These are phyloP conservation scores for Macrophya annulata DNA, from an alignment of 2,888 invertebrate genomes.

Conservation along the genomic window DNA sequence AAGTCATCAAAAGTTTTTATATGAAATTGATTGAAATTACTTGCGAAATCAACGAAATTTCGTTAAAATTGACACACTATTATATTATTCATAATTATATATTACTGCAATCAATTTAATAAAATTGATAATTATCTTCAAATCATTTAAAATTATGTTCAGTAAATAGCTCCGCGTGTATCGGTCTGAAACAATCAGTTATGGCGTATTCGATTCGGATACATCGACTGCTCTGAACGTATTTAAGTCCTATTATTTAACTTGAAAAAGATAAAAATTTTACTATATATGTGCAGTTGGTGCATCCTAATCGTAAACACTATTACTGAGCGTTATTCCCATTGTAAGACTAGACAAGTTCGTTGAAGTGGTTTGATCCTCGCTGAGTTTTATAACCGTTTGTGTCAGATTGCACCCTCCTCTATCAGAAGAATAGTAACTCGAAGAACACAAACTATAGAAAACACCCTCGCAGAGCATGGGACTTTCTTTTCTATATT, in stretches of 20 bases:
- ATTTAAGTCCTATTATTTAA: neutral
- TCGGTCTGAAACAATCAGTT: neutral
- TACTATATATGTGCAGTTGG: neutral
- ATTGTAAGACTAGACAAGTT: neutral
- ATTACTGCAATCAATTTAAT: neutral
- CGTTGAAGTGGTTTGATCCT: neutral
- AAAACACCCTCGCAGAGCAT: neutral
- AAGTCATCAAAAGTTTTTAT: neutral
- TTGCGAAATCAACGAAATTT: neutral
- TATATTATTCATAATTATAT: neutral
- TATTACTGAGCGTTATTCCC: neutral
- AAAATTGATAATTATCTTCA: neutral
- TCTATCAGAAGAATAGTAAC: neutral
- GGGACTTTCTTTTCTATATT: neutral
- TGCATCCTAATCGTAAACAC: neutral
- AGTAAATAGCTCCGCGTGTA: neutral
- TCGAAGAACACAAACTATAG: neutral
- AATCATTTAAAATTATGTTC: neutral
- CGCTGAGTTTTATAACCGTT: neutral
- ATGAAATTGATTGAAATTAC: neutral
- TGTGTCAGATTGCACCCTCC: neutral
- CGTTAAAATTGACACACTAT: neutral
- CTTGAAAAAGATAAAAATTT: neutral
- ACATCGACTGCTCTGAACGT: neutral
- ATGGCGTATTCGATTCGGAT: neutral